A percentile compares a stretch with the other conserved stretches of the same genome.
These are phyloP conservation scores for Philonicus albiceps DNA, from an alignment of 2,888 invertebrate species.

Conservation along the genomic window DNA sequence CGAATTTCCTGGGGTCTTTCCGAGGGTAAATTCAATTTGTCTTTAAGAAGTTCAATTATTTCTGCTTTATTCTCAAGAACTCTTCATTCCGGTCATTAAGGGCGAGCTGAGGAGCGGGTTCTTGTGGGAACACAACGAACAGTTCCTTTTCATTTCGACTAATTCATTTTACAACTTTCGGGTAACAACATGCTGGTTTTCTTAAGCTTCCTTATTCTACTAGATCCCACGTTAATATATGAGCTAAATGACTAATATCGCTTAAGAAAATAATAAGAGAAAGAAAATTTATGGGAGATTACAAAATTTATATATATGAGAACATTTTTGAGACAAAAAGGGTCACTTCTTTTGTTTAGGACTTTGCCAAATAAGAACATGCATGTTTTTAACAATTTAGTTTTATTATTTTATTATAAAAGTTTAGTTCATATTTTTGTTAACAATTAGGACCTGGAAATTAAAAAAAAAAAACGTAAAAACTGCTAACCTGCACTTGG, in stretches of 20 bases:
- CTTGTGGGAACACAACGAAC: background rate
- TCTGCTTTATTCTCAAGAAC: background rate
- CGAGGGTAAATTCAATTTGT: background rate
- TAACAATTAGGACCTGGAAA: too few relatives aligned
- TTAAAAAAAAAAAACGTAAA: too few relatives aligned
- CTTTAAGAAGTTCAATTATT: background rate
- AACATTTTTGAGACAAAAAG: too few relatives aligned
- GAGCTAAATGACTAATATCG: background rate
- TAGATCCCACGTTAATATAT: background rate
- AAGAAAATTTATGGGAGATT: too few relatives aligned
- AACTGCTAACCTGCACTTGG: too few relatives aligned
- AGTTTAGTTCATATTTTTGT: too few relatives aligned
- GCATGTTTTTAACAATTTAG: too few relatives aligned
- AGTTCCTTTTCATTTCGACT: background rate
- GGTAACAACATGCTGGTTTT: background rate
- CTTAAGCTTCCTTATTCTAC: background rate
- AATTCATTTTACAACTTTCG: background rate
- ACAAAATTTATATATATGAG: too few relatives aligned
- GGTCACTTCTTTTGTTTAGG: too few relatives aligned
- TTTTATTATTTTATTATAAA: too few relatives aligned
- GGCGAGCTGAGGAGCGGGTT: background rate
- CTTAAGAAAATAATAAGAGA: too few relatives aligned
- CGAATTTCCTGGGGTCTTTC: background rate
- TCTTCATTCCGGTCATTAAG: background rate
- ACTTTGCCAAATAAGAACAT: too few relatives aligned